A percentile compares a stretch with the other conserved stretches of the same genome.
Conservation (phyloP, 2,888 invertebrate genomes). For the Clusia tigrina region DNA sequence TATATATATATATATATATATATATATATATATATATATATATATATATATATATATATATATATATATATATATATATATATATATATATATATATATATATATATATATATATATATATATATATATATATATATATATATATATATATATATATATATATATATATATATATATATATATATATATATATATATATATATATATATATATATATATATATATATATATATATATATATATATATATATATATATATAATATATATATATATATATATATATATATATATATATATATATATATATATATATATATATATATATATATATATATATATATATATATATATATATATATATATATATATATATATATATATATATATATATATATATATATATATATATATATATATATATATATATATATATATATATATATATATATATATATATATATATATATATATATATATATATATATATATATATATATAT, state of each 20-base stretch:
- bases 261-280: background rate
- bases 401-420: background rate
- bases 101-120: no score
- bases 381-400: background rate
- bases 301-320: background rate
- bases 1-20: background rate
- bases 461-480: background rate
- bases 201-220: background rate
- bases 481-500: background rate
- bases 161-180: background rate
- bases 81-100: background rate
- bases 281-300: background rate
- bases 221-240: background rate
- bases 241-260: background rate
- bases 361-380: background rate
- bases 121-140: background rate
- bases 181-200: background rate
- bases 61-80: background rate
- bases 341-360: background rate
- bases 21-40: background rate
- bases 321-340: background rate
- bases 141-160: background rate
- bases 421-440: background rate
- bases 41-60: background rate
- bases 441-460: background rate